phyloP scores from a whole-genome alignment of 2,888 invertebrate genomes.

The Cheilosia impressa region DNA sequence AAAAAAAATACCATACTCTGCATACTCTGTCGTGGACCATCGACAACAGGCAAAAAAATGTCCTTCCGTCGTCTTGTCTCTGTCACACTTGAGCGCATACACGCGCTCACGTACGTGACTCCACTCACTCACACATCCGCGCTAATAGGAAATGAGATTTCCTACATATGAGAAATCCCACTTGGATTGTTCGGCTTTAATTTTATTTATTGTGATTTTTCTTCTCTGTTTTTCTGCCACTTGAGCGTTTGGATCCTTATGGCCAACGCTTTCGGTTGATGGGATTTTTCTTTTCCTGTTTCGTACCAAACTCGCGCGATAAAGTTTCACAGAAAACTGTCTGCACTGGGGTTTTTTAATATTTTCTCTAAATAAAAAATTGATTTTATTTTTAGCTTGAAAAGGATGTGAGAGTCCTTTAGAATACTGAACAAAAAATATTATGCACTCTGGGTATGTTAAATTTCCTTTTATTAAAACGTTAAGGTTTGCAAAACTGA shows the following conservation, averaged over 20 bases:
- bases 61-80: conserved; percentile 69
- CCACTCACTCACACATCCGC: conserved; percentile 12
- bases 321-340: conserved; percentile 6
- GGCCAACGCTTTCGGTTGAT: conserved; percentile 51
- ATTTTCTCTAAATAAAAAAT: conserved; percentile 33
- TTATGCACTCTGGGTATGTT: background rate
- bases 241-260: conserved; percentile 37
- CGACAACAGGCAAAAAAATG: conserved; percentile 74
- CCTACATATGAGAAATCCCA: conserved; percentile 58
- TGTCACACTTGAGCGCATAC: conserved; percentile 54
- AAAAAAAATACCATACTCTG: conserved; percentile 46
- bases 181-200: conserved; percentile 71
- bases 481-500: conserved; percentile 76
- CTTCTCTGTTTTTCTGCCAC: conserved; percentile 45
- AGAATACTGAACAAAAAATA: background rate
- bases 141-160: conserved; percentile 60
- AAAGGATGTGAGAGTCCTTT: conserved; percentile 36
- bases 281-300: conserved; percentile 9
- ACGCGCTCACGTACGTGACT: conserved; percentile 20
- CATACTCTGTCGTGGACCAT: conserved; percentile 69
- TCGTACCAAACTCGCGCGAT: conserved; percentile 21
- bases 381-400: conserved; percentile 37
- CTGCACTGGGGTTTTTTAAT: background rate
- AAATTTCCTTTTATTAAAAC: conserved; percentile 48
- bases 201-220: conserved; percentile 70